A percentile compares a stretch with the other conserved stretches of the same genome.
Evolutionary conservation across 2,888 invertebrate species (phyloP).

Genomic region (Leptothorax acervorum): DNA sequence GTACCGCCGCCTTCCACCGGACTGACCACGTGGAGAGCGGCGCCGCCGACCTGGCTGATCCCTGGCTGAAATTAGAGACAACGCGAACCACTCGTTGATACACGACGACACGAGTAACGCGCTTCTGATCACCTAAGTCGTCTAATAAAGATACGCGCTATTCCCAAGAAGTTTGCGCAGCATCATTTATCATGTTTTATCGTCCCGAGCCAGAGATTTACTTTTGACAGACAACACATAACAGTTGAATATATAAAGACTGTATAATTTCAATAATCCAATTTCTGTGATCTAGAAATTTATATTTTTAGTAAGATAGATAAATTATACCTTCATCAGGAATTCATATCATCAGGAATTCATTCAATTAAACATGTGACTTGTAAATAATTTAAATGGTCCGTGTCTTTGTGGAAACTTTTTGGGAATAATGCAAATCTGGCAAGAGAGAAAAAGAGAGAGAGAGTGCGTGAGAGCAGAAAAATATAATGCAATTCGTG

Average conservation of each 20-base stretch:
- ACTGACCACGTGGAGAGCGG: constrained; percentile 80
- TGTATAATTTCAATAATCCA: background rate
- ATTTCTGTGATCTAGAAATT: background rate
- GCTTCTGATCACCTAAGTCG: background rate
- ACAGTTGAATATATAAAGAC: background rate
- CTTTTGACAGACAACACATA: background rate
- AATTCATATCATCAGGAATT: background rate
- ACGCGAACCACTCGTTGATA: constrained; percentile 41
- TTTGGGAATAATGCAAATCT: constrained; percentile 31
- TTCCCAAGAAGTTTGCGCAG: constrained; percentile 32
- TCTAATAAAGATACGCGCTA: background rate
- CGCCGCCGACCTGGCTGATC: constrained; percentile 79
- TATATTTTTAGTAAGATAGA: background rate
- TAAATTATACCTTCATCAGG: background rate
- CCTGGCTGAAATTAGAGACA: constrained; percentile 77
- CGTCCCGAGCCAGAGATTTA: background rate
- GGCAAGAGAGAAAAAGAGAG: background rate
- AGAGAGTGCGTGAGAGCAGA: constrained; percentile 6
- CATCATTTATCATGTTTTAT: background rate
- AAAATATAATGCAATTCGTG: constrained; percentile 25
- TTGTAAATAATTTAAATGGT: background rate
- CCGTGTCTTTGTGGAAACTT: background rate
- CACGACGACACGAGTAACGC: constrained; percentile 28
- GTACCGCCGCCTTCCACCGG: constrained; percentile 82
- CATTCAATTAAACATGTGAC: background rate